Conservation (phyloP, 2,888 invertebrate genomes). For the Standfussiana lucernea region DNA sequence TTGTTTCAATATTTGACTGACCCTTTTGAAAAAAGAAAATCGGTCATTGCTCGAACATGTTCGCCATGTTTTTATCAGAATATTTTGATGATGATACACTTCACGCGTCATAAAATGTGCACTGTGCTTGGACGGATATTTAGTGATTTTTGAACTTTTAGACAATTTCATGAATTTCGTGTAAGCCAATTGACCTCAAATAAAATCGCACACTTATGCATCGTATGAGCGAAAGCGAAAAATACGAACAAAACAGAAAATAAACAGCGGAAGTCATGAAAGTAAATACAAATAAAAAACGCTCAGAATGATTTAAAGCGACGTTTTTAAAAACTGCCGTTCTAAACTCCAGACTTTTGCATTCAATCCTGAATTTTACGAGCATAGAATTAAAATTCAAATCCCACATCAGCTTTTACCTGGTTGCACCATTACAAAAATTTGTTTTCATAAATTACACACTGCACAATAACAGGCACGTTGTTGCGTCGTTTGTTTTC, state of each 20-base stretch:
- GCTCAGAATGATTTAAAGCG: slow-evolving; percentile 47
- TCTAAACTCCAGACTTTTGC: slow-evolving; percentile 10
- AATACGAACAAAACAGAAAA: slow-evolving; percentile 26
- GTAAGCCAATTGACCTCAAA: slow-evolving; percentile 6
- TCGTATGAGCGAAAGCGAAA: slow-evolving; percentile 1
- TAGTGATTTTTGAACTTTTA: neutral
- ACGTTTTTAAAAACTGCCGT: slow-evolving; percentile 40
- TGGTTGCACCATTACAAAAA: slow-evolving; percentile 35
- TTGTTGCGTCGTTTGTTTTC: slow-evolving; percentile 27
- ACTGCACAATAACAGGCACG: slow-evolving; percentile 47
- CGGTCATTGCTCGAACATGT: neutral
- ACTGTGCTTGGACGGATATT: neutral
- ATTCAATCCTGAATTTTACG: slow-evolving; percentile 22
- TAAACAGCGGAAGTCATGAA: slow-evolving; percentile 48
- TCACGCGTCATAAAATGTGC: too few species aligned
- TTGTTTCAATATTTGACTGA: slow-evolving; percentile 18
- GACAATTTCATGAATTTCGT: neutral
- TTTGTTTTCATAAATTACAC: slow-evolving; percentile 51
- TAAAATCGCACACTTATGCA: slow-evolving; percentile 4
- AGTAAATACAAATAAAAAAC: slow-evolving; percentile 51
- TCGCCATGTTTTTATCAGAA: neutral
- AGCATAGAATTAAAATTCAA: slow-evolving; percentile 11
- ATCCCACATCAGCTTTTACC: neutral
- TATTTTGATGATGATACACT: neutral
- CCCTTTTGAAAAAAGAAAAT: neutral